Evolutionary conservation across 2,113 vertebrate species (phyloP), one percentile per base, ranked within the genome.

Genomic region (Columba livia): DNA sequence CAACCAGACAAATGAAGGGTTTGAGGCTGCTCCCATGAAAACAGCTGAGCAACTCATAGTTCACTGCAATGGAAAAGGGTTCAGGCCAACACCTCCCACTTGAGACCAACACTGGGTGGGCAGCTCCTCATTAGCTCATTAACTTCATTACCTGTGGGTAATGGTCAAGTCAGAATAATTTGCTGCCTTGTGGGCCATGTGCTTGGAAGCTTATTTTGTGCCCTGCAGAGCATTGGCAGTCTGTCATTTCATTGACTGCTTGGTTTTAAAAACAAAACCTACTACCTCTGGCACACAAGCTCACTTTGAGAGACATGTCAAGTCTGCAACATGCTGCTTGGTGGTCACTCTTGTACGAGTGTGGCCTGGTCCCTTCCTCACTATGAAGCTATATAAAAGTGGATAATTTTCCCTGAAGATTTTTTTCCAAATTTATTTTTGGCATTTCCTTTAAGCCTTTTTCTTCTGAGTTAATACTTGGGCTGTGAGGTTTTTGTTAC

Each of bases 101-200:
- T 9, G 36, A 89, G 54, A 93, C 50, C 90, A 71, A 88, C 25
- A 31, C 50, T n/a, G 12, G 31, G 34, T 15, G 75, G 42, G 75
- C 58, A 94, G 75, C 79, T 94, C 84, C 87, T 88, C 1, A 0
- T 85, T 85, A 88, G 67, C 58, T 83, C 79, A 79, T 97, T 89
- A 93, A 66, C 80, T 90, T 94, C 89, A 73, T 84, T 95, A 87
- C 69, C 80, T 86, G 71, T 77, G 78, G 79, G 91, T 95, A 81
- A 94, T 0, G 80, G 92, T 96, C 96, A 96, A 94, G 70, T 81
- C 78, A 93, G 85, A 96, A 94, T 97, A 96, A 96, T 96, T 94
- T 88, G 78, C 72, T 77, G 20, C 34, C 95, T 57, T 90, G 89
- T 95, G 93, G 96, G 92, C 96, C 7, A 3, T 36, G 79, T 88